Evolutionary conservation across 2,888 invertebrate species (phyloP).

Genomic region (Drosophila koepferae): DNA sequence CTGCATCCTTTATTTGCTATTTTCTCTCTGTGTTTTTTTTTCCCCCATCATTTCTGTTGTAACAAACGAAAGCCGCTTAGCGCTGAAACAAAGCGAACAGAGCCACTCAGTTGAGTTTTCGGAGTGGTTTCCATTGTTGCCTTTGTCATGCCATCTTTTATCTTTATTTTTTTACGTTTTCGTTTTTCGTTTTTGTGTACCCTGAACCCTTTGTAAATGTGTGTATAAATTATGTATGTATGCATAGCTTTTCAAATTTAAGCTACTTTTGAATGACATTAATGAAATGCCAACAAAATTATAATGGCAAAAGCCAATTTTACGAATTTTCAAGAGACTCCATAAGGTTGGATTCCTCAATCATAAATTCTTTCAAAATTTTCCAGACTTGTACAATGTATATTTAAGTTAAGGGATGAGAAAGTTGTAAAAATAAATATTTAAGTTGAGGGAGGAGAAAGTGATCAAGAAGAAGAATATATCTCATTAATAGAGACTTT

Average conservation of each 20-base stretch:
- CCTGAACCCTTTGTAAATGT: background rate
- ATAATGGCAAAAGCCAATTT: background rate
- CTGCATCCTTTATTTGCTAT: constrained; percentile 4
- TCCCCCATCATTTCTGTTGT: background rate
- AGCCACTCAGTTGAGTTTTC: constrained; percentile 21
- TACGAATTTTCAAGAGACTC: background rate
- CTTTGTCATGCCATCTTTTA: background rate
- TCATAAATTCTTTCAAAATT: background rate
- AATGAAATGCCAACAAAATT: constrained; percentile 1
- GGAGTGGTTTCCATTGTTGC: constrained; percentile 21
- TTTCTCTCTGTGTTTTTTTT: background rate
- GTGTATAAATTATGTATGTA: background rate
- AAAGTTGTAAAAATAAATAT: too few species aligned
- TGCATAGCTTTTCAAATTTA: background rate
- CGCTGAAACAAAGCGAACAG: constrained; percentile 30
- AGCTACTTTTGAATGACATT: background rate
- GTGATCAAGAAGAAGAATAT: too few species aligned
- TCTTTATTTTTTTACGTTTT: background rate
- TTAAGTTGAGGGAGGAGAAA: too few species aligned
- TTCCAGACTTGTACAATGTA: too few species aligned
- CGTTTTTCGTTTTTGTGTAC: background rate
- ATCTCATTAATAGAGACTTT: too few species aligned
- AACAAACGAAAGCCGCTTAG: constrained; percentile 45
- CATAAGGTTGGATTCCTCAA: background rate
- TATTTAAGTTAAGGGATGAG: too few species aligned